Evolutionary conservation across 2,113 vertebrate species (phyloP).

Genomic region (Solea senegalensis): DNA sequence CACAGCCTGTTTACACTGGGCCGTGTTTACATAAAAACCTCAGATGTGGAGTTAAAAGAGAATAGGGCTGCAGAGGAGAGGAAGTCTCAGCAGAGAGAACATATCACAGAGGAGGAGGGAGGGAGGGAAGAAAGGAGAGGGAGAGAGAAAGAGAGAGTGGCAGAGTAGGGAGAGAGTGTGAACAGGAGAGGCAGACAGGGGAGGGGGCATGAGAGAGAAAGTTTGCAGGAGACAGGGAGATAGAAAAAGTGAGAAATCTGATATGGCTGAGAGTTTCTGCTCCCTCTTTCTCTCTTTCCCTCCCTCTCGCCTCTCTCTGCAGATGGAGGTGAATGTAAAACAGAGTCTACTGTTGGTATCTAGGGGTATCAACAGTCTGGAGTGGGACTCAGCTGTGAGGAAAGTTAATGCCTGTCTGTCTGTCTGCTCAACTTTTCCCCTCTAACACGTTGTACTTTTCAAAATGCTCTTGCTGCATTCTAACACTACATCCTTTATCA

Average conservation of each 20-base stretch:
- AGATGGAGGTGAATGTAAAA: slow-evolving; percentile 85
- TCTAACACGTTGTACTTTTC: slow-evolving; percentile 66
- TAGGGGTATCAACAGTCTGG: slow-evolving; percentile 80
- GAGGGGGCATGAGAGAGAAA: slow-evolving; percentile 71
- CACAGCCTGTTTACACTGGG: slow-evolving; percentile 68
- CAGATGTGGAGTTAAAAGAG: slow-evolving; percentile 79
- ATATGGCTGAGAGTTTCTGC: slow-evolving; percentile 76
- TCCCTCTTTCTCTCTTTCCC: slow-evolving; percentile 27
- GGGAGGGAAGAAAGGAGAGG: neutral
- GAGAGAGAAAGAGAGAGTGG: slow-evolving; percentile 40
- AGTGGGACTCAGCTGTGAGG: slow-evolving; percentile 68
- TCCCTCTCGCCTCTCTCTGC: slow-evolving; percentile 55
- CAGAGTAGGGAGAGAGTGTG: slow-evolving; percentile 62
- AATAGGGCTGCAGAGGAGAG: slow-evolving; percentile 74
- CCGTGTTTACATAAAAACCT: slow-evolving; percentile 76
- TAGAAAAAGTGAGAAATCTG: slow-evolving; percentile 79
- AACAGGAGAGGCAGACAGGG: slow-evolving; percentile 50
- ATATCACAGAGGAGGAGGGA: slow-evolving; percentile 68
- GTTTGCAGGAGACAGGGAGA: slow-evolving; percentile 69
- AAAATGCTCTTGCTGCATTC: slow-evolving; percentile 72
- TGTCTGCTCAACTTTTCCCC: slow-evolving; percentile 70
- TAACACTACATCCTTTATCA: slow-evolving; percentile 66
- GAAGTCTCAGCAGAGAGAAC: slow-evolving; percentile 75
- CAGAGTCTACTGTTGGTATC: slow-evolving; percentile 79
- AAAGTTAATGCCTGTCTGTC: slow-evolving; percentile 72